phyloP scores from a whole-genome alignment of 2,888 invertebrate species.

The Neoascia interrupta region DNA sequence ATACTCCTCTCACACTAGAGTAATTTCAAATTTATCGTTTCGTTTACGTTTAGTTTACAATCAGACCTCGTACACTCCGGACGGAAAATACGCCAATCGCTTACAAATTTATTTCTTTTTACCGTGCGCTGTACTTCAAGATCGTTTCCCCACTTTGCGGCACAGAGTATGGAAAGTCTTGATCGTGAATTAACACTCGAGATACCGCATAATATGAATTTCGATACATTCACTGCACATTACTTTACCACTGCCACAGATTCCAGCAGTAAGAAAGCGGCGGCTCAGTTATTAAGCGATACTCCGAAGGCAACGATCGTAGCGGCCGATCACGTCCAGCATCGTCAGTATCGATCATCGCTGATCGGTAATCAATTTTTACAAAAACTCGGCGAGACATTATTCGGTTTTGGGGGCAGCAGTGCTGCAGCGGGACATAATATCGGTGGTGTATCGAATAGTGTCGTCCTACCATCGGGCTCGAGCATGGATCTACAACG shows the following conservation, averaged over 20 bases:
- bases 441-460: constrained; percentile 33
- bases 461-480: constrained; percentile 14
- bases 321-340: constrained; percentile 27
- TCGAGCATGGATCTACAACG: constrained; percentile 72
- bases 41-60: constrained; percentile 52
- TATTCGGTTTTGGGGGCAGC: constrained; percentile 73
- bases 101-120: constrained; percentile 1
- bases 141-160: constrained; percentile 39
- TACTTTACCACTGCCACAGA: constrained; percentile 33
- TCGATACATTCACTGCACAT: constrained; percentile 75
- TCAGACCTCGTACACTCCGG: constrained; percentile 52
- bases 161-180: constrained; percentile 74
- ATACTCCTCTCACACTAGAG: constrained; percentile 29
- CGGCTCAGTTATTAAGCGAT: constrained; percentile 36
- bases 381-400: constrained; percentile 76
- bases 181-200: constrained; percentile 77
- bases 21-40: constrained; percentile 24
- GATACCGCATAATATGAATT: constrained; percentile 76
- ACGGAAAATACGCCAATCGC: constrained; percentile 14
- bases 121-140: constrained; percentile 34
- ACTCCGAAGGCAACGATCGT: constrained; percentile 44
- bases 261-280: neutral
- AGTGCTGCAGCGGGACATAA: constrained; percentile 1
- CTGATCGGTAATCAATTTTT: constrained; percentile 73
- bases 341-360: constrained; percentile 21